Conservation (phyloP, 1,140 invertebrate species). For the Stratiolaelaps scimitus region DNA sequence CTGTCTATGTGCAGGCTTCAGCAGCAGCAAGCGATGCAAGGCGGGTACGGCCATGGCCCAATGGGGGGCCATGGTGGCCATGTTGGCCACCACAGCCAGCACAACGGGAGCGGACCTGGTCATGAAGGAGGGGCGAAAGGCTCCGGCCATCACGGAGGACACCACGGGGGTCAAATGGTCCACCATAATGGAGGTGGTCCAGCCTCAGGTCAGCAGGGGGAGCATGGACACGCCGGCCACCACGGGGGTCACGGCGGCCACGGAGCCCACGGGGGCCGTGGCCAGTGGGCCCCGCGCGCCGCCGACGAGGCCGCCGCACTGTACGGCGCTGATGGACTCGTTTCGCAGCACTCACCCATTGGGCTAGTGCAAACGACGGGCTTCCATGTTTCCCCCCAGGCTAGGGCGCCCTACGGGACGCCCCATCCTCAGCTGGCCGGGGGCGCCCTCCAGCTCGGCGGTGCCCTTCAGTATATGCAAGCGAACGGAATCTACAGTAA, state of each 20-base stretch:
- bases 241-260: constrained; percentile 13
- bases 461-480: constrained; percentile 27
- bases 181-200: constrained; percentile 24
- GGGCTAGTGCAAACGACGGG: constrained; percentile 15
- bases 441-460: constrained; percentile 11
- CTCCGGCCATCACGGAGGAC: constrained; percentile 1
- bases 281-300: constrained; percentile 23
- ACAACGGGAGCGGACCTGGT: too few relatives aligned
- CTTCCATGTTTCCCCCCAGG: constrained; percentile 26
- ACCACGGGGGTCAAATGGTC: constrained; percentile 15
- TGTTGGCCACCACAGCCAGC: constrained; percentile 3
- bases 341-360: constrained; percentile 23
- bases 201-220: not conserved
- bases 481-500: constrained; percentile 25
- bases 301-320: constrained; percentile 16
- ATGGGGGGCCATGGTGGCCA: constrained; percentile 13
- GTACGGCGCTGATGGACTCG: constrained; percentile 20
- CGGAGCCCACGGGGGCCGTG: constrained; percentile 19
- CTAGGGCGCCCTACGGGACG: constrained; percentile 4
- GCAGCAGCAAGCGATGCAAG: constrained; percentile 25
- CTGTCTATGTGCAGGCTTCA: constrained; percentile 25
- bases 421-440: constrained; percentile 25
- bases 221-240: constrained; percentile 14
- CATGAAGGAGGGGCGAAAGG: too few relatives aligned
- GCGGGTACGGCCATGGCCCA: not conserved